Conservation (phyloP, 2,797 vertebrate genomes). For the Phaenicophaeus curvirostris region DNA sequence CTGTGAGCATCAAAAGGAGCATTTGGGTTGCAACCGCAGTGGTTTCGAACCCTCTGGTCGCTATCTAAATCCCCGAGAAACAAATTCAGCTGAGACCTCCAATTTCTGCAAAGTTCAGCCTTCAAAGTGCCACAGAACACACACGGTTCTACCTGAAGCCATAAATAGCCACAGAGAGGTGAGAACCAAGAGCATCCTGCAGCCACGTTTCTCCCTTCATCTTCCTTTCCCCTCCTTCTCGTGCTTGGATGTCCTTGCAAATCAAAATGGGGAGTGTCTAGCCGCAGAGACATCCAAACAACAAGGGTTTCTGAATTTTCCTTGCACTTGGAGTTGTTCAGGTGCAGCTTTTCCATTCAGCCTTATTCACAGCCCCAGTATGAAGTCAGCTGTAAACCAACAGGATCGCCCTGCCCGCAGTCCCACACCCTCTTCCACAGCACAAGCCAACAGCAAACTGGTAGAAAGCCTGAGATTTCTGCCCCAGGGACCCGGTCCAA, state of each 20-base stretch:
- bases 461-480: background rate
- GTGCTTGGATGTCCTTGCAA: background rate
- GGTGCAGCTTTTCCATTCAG: background rate
- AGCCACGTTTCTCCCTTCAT: background rate
- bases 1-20: rapidly evolving
- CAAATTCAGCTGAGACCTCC: background rate
- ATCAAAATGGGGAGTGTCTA: background rate
- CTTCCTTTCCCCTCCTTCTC: background rate
- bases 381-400: rapidly evolving
- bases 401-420: background rate
- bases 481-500: background rate
- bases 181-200: background rate
- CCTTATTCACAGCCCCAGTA: background rate
- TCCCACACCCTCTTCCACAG: background rate
- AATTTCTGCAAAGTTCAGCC: background rate
- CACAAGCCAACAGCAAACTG: background rate
- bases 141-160: background rate
- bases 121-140: background rate
- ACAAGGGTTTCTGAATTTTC: no score
- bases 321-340: background rate
- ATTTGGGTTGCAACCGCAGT: rapidly evolving
- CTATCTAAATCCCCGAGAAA: background rate
- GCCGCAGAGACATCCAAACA: background rate
- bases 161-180: no score
- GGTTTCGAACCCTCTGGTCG: background rate